Evolutionary conservation across 2,113 vertebrate genomes (phyloP).

Genomic region (Craseonycteris thonglongyai): DNA sequence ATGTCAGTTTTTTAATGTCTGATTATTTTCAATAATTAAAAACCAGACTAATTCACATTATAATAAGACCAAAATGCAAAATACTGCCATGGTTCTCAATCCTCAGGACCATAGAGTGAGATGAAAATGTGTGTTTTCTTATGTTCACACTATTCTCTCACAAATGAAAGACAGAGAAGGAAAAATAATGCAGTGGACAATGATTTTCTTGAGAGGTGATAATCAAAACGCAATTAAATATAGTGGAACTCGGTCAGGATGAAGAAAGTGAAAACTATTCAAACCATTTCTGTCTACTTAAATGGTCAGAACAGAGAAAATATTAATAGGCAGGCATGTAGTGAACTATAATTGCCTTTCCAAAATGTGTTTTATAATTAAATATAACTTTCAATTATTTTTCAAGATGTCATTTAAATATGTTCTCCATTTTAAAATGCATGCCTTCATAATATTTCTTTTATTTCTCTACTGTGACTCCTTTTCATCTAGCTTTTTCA

Average conservation of each 20-base stretch:
- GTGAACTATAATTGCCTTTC: slow-evolving; percentile 22
- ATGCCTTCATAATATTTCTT: slow-evolving; percentile 18
- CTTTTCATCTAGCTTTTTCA: background rate
- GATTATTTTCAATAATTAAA: background rate
- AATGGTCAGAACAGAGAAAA: background rate
- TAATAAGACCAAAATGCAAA: background rate
- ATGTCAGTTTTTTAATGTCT: background rate
- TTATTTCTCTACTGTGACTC: background rate
- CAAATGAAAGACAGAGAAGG: background rate
- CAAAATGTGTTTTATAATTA: slow-evolving; percentile 21
- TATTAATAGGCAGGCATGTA: background rate
- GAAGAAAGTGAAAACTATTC: slow-evolving; percentile 8
- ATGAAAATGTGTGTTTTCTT: slow-evolving; percentile 23
- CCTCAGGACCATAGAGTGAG: background rate
- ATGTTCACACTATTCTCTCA: background rate
- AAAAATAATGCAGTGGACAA: background rate
- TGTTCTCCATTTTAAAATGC: background rate
- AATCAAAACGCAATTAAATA: slow-evolving; percentile 35
- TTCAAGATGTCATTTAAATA: slow-evolving; percentile 22
- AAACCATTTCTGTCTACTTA: slow-evolving; percentile 15
- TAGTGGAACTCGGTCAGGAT: background rate
- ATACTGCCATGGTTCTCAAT: background rate
- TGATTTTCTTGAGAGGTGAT: slow-evolving; percentile 1
- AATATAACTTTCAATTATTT: slow-evolving; percentile 42
- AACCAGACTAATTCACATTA: background rate